Evolutionary conservation across 1,140 invertebrate genomes (phyloP).

Genomic region (Bradysia coprophila): DNA sequence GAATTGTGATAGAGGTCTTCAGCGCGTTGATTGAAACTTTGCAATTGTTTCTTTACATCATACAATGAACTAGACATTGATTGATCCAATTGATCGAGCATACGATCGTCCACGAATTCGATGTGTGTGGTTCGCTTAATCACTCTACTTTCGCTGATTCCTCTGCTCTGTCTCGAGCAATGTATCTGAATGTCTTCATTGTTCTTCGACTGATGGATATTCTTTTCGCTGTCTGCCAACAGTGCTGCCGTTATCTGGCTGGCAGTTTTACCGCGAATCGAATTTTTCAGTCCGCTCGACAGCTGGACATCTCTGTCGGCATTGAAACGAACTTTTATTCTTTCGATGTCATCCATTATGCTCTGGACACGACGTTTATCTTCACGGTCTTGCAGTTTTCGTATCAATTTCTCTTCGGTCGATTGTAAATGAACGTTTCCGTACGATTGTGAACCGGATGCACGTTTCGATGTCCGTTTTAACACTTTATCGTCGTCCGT

Average conservation of each 20-base stretch:
- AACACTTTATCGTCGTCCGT: neutral
- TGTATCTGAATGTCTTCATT: constrained; percentile 18
- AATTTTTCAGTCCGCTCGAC: constrained; percentile 30
- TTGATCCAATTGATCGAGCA: constrained; percentile 21
- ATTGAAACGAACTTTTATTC: constrained; percentile 22
- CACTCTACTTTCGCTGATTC: constrained; percentile 4
- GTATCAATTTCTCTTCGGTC: constrained; percentile 28
- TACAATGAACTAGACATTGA: constrained; percentile 20
- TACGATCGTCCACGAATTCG: constrained; percentile 19
- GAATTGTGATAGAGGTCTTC: constrained; percentile 22
- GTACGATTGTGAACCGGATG: constrained; percentile 39
- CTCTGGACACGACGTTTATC: constrained; percentile 26
- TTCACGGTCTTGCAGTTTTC: constrained; percentile 26
- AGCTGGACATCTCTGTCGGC: constrained; percentile 26
- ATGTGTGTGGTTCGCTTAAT: constrained; percentile 14
- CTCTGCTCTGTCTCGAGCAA: constrained; percentile 1
- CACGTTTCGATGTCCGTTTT: constrained; percentile 35
- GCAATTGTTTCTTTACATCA: constrained; percentile 21
- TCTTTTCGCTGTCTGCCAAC: constrained; percentile 33
- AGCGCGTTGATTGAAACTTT: constrained; percentile 17
- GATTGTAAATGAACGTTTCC: constrained; percentile 33
- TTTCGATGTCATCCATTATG: constrained; percentile 24
- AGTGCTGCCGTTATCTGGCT: constrained; percentile 47
- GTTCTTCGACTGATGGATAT: constrained; percentile 27
- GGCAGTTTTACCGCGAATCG: constrained; percentile 49